Evolutionary conservation across 2,113 vertebrate genomes (phyloP), one percentile per base, ranked within the genome.

Genomic region (Centropus unirufus): DNA sequence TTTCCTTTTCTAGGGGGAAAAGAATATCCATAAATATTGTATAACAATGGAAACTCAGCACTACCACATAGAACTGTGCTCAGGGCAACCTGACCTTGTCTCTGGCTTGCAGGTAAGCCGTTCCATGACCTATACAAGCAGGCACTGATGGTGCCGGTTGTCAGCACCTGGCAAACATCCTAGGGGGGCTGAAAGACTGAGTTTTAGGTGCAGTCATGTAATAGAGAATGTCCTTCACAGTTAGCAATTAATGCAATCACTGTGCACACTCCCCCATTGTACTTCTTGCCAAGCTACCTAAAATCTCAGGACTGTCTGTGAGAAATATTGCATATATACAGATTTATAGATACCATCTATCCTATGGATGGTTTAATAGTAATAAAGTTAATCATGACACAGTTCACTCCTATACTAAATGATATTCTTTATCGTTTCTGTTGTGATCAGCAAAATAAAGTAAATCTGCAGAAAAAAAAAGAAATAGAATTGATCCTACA

Each of bases 21-120:
- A 66, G 51, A 10, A 22, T 2, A 8, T 12, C 24, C 26, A 14
- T 12, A 85, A 15, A 8, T 47, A 0, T 15, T 46, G 22, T 3
- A 3, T 5, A 32, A 16, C 49, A 64, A 8, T 14, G 74, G 62
- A 46, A 81, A 57, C 12, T 30, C 14, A 36, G 11, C 47, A 67
- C 23, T 57, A 34, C 5, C 61, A 20, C 10, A 3, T 0, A 29
- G 29, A 39, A 8, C 32, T 34, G 63, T 54, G 52, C 52, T 86
- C 62, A 84, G 87, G 70, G 29, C 59, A 92, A 58, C 21, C 57
- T 66, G 89, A 85, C 87, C 90, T 90, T 94, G 93, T 15, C 70
- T 46, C 4, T 62, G 10, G 10, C 39, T 29, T 4, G 17, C 42
- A 86, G 62, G 58, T n/a, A 7, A 42, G 73, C 36, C 0, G 2